phyloP scores from a whole-genome alignment of 2,797 vertebrate species.

The Margarornis squamiger region DNA sequence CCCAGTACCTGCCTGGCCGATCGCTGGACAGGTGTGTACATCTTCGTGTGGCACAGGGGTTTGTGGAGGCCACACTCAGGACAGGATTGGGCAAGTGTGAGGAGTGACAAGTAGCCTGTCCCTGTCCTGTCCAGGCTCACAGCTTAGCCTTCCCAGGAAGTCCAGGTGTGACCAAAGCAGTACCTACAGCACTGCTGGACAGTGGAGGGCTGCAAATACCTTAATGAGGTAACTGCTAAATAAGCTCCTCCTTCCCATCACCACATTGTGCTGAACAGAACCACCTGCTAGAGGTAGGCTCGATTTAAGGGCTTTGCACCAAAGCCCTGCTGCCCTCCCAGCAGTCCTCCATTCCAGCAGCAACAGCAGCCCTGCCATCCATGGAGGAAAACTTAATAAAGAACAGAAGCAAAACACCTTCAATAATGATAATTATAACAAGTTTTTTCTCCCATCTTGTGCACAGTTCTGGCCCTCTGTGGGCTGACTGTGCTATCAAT shows the following conservation, averaged over 20 bases:
- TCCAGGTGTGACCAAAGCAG: not conserved
- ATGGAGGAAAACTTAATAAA: not conserved
- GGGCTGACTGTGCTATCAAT: not conserved
- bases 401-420: not conserved
- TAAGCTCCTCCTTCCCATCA: not conserved
- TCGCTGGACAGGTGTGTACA: not conserved
- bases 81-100: not conserved
- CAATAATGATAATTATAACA: not conserved
- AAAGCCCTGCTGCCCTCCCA: not conserved
- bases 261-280: not conserved
- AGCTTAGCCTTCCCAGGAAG: not conserved
- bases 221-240: not conserved
- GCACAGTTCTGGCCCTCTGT: not conserved
- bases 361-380: not conserved
- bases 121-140: not conserved
- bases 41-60: not conserved
- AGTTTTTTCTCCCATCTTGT: not conserved
- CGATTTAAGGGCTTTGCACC: not conserved
- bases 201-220: not conserved
- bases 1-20: fast-evolving
- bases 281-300: not conserved
- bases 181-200: too few species aligned
- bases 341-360: not conserved
- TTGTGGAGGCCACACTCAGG: not conserved
- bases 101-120: not conserved